These are phyloP conservation scores for Corythoichthys intestinalis DNA, from an alignment of 2,113 vertebrate species.

Conservation along the genomic window DNA sequence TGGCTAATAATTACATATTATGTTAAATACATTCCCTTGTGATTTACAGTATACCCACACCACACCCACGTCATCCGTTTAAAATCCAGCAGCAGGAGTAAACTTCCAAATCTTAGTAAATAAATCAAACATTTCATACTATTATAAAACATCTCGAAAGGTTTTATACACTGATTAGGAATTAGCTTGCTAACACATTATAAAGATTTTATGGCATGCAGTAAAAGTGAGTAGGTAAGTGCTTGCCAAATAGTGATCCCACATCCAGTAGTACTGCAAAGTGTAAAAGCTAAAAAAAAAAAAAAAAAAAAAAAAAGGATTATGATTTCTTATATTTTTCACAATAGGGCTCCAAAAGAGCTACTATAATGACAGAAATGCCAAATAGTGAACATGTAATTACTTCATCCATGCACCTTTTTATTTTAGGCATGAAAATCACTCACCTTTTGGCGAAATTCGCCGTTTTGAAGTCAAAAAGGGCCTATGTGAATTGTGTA, in stretches of 20 bases:
- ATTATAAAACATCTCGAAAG: background rate
- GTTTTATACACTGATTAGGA: background rate
- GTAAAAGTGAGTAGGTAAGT: background rate
- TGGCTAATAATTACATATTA: background rate
- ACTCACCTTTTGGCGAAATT: too few relatives aligned
- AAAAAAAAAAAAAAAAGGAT: too few relatives aligned
- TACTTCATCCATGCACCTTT: too few relatives aligned
- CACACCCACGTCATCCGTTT: background rate
- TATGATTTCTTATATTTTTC: background rate
- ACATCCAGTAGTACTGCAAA: background rate
- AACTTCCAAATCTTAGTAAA: background rate
- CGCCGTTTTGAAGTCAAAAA: too few relatives aligned
- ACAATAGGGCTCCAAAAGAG: background rate
- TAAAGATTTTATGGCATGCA: background rate
- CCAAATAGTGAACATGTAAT: too few relatives aligned
- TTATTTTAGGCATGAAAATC: too few relatives aligned
- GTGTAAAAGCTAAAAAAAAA: background rate
- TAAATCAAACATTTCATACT: background rate
- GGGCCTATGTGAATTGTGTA: too few relatives aligned
- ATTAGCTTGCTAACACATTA: background rate
- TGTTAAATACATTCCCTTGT: background rate
- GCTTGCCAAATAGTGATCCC: conserved; percentile 4
- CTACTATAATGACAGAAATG: too few relatives aligned
- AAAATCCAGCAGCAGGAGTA: background rate
- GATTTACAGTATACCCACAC: background rate